Evolutionary conservation across 2,888 invertebrate species (phyloP), one percentile per base, ranked within the genome.

Genomic region (Podotricha telesiphe): DNA sequence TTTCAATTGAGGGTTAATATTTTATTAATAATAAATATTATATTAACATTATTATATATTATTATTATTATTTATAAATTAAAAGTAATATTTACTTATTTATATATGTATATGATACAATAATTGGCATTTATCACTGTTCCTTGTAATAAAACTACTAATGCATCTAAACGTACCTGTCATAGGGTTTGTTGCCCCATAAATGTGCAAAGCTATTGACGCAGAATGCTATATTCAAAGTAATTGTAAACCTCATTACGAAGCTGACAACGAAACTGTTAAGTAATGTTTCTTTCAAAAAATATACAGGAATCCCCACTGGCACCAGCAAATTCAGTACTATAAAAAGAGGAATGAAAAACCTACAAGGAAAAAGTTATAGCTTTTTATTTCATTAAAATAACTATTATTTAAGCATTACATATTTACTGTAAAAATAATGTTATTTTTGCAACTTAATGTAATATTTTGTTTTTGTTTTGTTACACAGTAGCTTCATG

Each of bases 191-290:
- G 77, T 95, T 95, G n/a, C 98, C 98, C 95, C 96, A 98, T 94
- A 97, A 95, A 84, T 99, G 99, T 0, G 99, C 98, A 13, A 97
- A 96, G 83, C 98, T 98, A 86, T 99, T 99, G n/a, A 99, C 98
- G 79, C 96, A 95, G 94, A 97, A 99, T 0, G 99, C 99, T 75
- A 97, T 96, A 88, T 99, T 98, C 10, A 99, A 94, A 0, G 96
- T 97, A 74, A 96, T 93, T 65, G 96, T 96, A 89, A 98, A 99
- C 61, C 99, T 94, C 76, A 95, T 94, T 73, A 97, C 95, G 82
- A 97, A 97, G 80, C 96, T 96, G 10, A 98, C 94, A 93, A 97
- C 96, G 88, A 97, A 98, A 5, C 97, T 96, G 76, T 94, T 95
- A 89, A 95, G 94, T 13, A 96, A 83, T 0, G 94, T 93, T 87